Percentiles rank a stretch among this genome's conserved stretches.
Conservation (phyloP, 2,113 vertebrate species). For the Chlorodrepanis virens region DNA sequence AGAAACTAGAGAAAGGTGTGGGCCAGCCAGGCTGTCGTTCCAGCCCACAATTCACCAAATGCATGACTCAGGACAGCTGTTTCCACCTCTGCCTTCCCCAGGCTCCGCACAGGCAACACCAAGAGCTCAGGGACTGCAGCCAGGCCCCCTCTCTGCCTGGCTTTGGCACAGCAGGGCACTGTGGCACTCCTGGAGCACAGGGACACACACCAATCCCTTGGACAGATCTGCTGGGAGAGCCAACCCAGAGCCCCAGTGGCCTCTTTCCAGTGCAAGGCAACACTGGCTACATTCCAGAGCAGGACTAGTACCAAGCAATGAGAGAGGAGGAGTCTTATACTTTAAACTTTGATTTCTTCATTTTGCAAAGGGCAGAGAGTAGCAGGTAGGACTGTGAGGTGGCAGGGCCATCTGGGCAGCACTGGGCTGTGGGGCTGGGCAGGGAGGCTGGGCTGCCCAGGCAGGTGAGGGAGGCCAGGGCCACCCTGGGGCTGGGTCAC, state of each 20-base stretch:
- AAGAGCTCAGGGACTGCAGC: fast-evolving
- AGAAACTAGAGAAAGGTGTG: fast-evolving
- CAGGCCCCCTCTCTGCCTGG: not conserved
- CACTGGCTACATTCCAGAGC: not conserved
- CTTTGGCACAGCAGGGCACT: fast-evolving
- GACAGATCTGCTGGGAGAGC: fast-evolving
- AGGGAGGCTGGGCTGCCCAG: not conserved
- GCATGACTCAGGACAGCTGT: not conserved
- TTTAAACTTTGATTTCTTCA: not conserved
- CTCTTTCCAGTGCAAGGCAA: not conserved
- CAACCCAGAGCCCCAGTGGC: not conserved
- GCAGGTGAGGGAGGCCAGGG: fast-evolving
- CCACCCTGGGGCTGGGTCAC: fast-evolving
- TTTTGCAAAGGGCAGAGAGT: not conserved
- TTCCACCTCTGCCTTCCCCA: not conserved
- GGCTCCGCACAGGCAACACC: fast-evolving
- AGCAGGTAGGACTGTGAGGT: not conserved
- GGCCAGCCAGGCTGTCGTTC: not conserved
- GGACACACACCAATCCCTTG: fast-evolving
- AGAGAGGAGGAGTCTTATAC: not conserved
- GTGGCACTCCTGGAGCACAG: fast-evolving
- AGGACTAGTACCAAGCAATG: no score
- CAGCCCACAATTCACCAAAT: fast-evolving
- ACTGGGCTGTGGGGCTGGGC: fast-evolving
- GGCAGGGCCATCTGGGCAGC: not conserved